Base-by-base conservation (phyloP, 2,113 vertebrate species). In the Recurvirostra avosetta region DNA sequence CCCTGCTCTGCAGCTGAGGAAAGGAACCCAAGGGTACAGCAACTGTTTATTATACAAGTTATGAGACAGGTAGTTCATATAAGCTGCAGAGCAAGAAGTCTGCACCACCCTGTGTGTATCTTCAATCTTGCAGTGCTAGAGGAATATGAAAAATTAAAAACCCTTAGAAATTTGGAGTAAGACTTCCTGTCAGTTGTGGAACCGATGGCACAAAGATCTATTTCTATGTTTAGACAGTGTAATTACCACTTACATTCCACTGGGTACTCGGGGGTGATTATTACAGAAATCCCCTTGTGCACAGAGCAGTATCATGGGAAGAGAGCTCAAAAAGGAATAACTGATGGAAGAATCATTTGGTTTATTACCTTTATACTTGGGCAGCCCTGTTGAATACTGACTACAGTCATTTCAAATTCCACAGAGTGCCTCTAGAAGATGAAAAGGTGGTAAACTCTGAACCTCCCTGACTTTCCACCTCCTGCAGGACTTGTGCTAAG, bases 231-330 rank as follows among this genome's bases (percentile, higher is more conserved):
- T 92, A 94, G 90, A 49, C 18, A 67, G 49, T 74, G 79, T 86
- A 96, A 97, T 96, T 96, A 94, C 78, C 78, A 92, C 68, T 91
- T 85, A 93, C 45, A 19, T 29, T 92, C 68, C 62, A 43, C 61
- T 86, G 66, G 62, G 89, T 63, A 95, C 75, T 83, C 52, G 82
- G 59, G 72, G 56, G 88, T 88, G 96, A 96, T 97, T 97, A 94
- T 86, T 90, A 75, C n/a, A 88, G 90, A 96, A 95, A 97, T 90
- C 30, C 73, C 74, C 86, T 34, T 38, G 73, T 45, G 73, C 40
- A 19, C 41, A 73, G 43, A 93, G 26, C 21, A 92, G 63, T 93
- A 32, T 83, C 93, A 85, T 87, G 73, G 90, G 88, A 94, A 86
- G n/a, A 68, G 5, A 26, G 15, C 30, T 95, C 68, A 78, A 76